Percentiles rank a stretch among this genome's conserved stretches.
phyloP scores from a whole-genome alignment of 2,113 vertebrate species.

The Dasyprocta punctata region DNA sequence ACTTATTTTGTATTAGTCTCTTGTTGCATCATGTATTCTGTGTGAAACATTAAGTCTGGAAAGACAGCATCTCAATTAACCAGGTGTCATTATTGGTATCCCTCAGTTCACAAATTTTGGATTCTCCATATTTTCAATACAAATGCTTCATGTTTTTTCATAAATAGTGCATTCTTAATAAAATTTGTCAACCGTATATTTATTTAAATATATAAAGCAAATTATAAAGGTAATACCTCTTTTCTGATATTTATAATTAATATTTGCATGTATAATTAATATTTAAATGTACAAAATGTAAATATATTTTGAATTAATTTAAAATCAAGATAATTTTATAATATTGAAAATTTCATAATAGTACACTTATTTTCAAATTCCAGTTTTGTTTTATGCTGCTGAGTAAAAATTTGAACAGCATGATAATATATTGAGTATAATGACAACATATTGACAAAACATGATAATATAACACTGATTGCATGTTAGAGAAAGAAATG shows the following conservation, averaged over 20 bases:
- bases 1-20: neutral
- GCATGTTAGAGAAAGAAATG: neutral
- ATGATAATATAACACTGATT: neutral
- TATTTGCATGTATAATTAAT: neutral
- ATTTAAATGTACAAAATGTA: neutral
- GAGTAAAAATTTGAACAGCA: neutral
- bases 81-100: fast-evolving
- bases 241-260: neutral
- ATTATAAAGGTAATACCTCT: neutral
- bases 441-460: too few species aligned
- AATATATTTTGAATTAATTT: neutral
- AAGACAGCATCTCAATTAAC: neutral
- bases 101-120: neutral
- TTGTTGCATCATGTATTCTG: neutral
- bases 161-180: neutral
- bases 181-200: neutral
- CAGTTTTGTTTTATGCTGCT: neutral
- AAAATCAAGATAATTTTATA: neutral
- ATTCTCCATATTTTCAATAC: neutral
- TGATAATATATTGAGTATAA: neutral
- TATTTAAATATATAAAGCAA: neutral
- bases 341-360: neutral
- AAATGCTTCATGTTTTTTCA: neutral
- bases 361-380: neutral
- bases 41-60: neutral